These are phyloP conservation scores for Gallinago jamesoni DNA, from an alignment of 2,113 vertebrate genomes.

Conservation along the genomic window DNA sequence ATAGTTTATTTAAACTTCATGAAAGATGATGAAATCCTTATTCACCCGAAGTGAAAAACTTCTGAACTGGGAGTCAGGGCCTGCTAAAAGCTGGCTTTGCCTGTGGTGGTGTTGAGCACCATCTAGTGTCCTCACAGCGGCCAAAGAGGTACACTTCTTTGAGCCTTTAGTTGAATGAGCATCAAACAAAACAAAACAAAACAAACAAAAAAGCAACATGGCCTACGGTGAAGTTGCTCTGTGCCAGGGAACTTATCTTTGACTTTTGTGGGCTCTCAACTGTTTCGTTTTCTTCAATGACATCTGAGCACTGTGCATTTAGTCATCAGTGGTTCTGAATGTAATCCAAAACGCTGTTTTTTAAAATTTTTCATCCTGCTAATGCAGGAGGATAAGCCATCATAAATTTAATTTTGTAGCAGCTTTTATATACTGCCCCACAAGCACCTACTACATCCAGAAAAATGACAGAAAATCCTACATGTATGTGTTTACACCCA, in stretches of 20 bases:
- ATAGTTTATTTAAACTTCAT: background rate
- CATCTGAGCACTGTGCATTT: background rate
- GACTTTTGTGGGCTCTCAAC: background rate
- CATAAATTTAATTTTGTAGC: background rate
- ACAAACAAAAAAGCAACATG: accelerated
- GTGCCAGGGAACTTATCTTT: background rate
- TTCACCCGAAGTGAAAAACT: background rate
- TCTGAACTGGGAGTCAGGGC: background rate
- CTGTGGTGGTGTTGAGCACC: slow-evolving; percentile 12
- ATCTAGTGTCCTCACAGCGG: slow-evolving; percentile 18
- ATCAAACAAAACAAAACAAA: background rate
- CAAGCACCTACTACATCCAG: background rate
- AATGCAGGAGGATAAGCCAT: background rate
- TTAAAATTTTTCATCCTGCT: background rate
- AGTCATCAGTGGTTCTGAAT: background rate
- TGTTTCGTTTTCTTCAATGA: background rate
- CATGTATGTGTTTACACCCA: background rate
- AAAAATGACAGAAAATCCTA: background rate
- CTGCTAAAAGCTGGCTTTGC: background rate
- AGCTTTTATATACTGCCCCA: background rate
- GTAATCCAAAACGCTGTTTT: background rate
- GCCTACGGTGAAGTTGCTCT: background rate
- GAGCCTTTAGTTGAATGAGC: background rate
- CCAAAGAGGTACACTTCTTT: background rate
- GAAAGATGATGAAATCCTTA: background rate